phyloP scores from a whole-genome alignment of 2,797 vertebrate genomes.

The Chaetodon trifasciatus region DNA sequence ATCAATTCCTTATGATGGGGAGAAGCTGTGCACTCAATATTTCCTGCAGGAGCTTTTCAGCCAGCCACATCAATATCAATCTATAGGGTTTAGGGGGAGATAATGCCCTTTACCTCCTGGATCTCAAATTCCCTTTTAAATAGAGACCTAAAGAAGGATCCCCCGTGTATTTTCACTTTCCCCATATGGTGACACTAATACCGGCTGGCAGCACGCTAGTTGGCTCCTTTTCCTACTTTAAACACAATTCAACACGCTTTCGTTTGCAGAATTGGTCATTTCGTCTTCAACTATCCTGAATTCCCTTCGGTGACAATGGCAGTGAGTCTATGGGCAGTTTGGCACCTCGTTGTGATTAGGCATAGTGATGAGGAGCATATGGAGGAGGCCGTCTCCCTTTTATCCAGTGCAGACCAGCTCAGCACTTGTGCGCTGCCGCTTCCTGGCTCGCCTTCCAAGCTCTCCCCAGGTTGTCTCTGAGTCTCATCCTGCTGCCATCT shows the following conservation, averaged over 20 bases:
- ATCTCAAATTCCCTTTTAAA: slow-evolving; percentile 52
- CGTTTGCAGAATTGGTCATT: slow-evolving; percentile 46
- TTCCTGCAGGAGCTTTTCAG: slow-evolving; percentile 52
- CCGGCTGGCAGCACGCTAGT: slow-evolving; percentile 32
- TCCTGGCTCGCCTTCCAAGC: slow-evolving; percentile 81
- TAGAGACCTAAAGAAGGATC: slow-evolving; percentile 54
- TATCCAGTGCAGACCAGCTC: slow-evolving; percentile 79
- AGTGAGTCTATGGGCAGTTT: slow-evolving; percentile 46
- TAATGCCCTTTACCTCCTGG: slow-evolving; percentile 44
- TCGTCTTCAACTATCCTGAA: slow-evolving; percentile 59
- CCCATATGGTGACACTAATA: slow-evolving; percentile 56
- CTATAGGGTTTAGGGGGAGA: slow-evolving; percentile 56
- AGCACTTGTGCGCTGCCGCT: slow-evolving; percentile 80
- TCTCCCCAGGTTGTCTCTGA: slow-evolving; percentile 83
- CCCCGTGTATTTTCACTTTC: slow-evolving; percentile 33
- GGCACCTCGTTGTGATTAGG: slow-evolving; percentile 71
- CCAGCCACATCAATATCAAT: slow-evolving; percentile 64
- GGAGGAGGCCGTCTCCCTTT: slow-evolving; percentile 76
- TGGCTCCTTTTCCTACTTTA: slow-evolving; percentile 55
- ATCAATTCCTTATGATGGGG: slow-evolving; percentile 49
- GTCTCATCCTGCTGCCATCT: slow-evolving; percentile 85
- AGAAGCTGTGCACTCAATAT: slow-evolving; percentile 40
- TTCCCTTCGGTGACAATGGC: slow-evolving; percentile 54
- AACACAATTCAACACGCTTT: slow-evolving; percentile 55
- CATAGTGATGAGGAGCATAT: slow-evolving; percentile 76